Conservation (phyloP, 2,888 invertebrate genomes). For the Eurytoma adleriae region DNA sequence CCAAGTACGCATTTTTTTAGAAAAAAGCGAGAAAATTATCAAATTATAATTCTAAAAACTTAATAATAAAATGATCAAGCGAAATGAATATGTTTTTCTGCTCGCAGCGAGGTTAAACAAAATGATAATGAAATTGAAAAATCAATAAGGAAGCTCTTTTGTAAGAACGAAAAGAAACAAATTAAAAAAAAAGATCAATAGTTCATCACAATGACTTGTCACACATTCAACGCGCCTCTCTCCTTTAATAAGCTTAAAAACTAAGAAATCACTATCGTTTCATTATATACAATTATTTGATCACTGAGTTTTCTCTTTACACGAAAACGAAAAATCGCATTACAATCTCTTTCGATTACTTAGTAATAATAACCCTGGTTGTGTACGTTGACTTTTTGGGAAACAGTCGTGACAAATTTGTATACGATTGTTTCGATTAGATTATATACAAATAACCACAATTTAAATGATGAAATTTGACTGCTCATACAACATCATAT, state of each 20-base stretch:
- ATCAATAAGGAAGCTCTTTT: slow-evolving; percentile 48
- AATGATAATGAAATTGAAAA: slow-evolving; percentile 27
- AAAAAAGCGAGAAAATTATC: slow-evolving; percentile 36
- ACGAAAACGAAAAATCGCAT: slow-evolving; percentile 40
- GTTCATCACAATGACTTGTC: slow-evolving; percentile 48
- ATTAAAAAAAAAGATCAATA: slow-evolving; percentile 35
- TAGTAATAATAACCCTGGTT: slow-evolving; percentile 20
- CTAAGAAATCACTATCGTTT: slow-evolving; percentile 54
- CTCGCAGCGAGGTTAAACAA: slow-evolving; percentile 28
- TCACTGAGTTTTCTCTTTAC: slow-evolving; percentile 45
- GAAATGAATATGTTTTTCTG: slow-evolving; percentile 40
- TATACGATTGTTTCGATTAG: slow-evolving; percentile 12
- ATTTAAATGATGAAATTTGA: slow-evolving; percentile 44
- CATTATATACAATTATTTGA: slow-evolving; percentile 54
- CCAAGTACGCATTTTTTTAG: slow-evolving; percentile 37
- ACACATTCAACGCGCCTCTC: slow-evolving; percentile 33
- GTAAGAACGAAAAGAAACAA: slow-evolving; percentile 23
- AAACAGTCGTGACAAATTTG: slow-evolving; percentile 36
- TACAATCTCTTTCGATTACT: slow-evolving; percentile 30
- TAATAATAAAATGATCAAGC: slow-evolving; percentile 33
- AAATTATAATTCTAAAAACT: slow-evolving; percentile 42
- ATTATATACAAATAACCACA: slow-evolving; percentile 46
- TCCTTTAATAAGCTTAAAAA: slow-evolving; percentile 36
- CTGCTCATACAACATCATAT: slow-evolving; percentile 13
- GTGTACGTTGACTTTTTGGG: slow-evolving; percentile 20